Evolutionary conservation across 2,113 vertebrate species (phyloP).

Genomic region (Oryzias curvinotus): DNA sequence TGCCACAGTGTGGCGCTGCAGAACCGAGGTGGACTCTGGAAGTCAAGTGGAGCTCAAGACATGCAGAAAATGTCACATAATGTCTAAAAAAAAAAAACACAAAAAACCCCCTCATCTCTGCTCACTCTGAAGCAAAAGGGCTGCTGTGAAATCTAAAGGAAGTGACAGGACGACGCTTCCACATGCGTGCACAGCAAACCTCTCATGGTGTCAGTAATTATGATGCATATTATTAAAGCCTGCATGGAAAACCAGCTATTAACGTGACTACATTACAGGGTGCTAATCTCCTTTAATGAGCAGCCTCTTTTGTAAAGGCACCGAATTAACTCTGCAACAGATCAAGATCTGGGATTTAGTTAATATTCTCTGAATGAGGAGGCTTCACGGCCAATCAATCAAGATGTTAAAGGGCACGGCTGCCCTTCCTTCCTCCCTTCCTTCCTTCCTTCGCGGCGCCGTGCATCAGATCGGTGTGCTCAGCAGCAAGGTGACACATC

Average conservation of each 20-base stretch:
- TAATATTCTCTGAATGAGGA: constrained; percentile 23
- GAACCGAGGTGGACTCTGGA: constrained; percentile 4
- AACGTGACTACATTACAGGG: constrained; percentile 22
- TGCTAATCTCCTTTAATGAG: constrained; percentile 45
- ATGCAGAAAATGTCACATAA: constrained; percentile 17
- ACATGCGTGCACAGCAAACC: constrained; percentile 19
- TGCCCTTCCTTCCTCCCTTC: constrained; percentile 22
- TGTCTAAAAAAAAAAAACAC: not conserved
- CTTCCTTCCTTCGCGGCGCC: constrained; percentile 21
- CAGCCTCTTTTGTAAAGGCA: constrained; percentile 23
- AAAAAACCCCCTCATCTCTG: too few species aligned
- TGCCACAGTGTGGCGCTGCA: constrained; percentile 57
- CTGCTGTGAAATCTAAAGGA: constrained; percentile 28
- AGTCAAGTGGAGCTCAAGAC: constrained; percentile 3
- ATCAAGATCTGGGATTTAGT: constrained; percentile 23
- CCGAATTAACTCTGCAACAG: constrained; percentile 12
- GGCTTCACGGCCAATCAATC: constrained; percentile 48
- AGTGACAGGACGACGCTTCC: constrained; percentile 17
- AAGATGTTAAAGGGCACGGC: constrained; percentile 52
- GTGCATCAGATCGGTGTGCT: constrained; percentile 38
- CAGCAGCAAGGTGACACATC: constrained; percentile 40
- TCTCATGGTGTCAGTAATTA: constrained; percentile 19
- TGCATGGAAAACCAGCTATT: constrained; percentile 21
- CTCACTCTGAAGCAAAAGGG: too few species aligned
- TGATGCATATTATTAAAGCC: constrained; percentile 16